phyloP scores from a whole-genome alignment of 1,140 invertebrate genomes.

The Drosophila malerkotliana region DNA sequence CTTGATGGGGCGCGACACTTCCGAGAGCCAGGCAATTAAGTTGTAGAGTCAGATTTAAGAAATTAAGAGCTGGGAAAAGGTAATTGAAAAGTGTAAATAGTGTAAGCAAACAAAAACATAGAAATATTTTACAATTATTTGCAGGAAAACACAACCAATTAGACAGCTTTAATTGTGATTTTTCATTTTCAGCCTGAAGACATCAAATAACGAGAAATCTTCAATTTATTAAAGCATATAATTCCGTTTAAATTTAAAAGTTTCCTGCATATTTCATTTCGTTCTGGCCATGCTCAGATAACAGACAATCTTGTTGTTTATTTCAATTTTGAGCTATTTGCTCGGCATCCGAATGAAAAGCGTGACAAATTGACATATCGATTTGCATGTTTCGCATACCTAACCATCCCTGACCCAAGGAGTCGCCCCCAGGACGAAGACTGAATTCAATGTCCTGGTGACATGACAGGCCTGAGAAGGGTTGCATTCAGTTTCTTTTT shows the following conservation, averaged over 20 bases:
- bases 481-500: constrained; percentile 36
- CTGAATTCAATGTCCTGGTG: constrained; percentile 12
- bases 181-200: too few species aligned
- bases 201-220: not conserved
- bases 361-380: constrained; percentile 71
- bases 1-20: constrained; percentile 4
- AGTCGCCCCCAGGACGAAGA: constrained; percentile 5
- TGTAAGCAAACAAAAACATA: not conserved
- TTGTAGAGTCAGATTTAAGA: constrained; percentile 8
- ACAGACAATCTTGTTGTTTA: constrained; percentile 27
- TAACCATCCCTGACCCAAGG: constrained; percentile 44
- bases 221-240: not conserved
- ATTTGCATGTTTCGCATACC: constrained; percentile 53
- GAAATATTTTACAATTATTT: not conserved
- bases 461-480: constrained; percentile 55
- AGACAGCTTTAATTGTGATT: too few species aligned
- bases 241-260: constrained; percentile 5
- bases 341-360: constrained; percentile 38
- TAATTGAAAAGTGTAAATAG: not conserved
- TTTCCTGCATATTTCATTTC: constrained; percentile 6
- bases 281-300: not conserved
- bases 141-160: too few species aligned
- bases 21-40: constrained; percentile 45
- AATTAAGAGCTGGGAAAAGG: not conserved
- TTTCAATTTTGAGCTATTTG: constrained; percentile 41